Conservation (phyloP, 1,140 invertebrate species). For the Danaus melanippus region DNA sequence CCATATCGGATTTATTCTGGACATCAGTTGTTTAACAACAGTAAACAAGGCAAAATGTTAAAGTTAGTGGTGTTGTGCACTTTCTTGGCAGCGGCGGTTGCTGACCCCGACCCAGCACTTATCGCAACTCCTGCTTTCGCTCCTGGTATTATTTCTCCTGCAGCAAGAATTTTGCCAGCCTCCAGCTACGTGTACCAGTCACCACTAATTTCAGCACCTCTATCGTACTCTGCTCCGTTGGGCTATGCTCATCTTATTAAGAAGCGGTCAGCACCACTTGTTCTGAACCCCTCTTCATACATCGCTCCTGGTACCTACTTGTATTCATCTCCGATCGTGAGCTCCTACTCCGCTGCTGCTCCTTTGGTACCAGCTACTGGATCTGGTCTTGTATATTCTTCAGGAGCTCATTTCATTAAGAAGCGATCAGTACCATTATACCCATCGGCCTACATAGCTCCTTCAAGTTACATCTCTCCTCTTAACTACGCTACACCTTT, state of each 20-base stretch:
- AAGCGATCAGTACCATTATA: constrained; percentile 3
- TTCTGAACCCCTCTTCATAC: constrained; percentile 16
- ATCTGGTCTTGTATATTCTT: constrained; percentile 17
- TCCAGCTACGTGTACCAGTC: constrained; percentile 55
- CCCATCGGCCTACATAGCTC: not conserved
- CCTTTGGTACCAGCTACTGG: constrained; percentile 4
- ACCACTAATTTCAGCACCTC: constrained; percentile 32
- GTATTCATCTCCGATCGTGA: constrained; percentile 29
- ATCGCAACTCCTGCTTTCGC: constrained; percentile 49
- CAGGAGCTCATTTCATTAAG: constrained; percentile 40
- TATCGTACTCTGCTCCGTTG: constrained; percentile 32
- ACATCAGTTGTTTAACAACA: constrained; percentile 10
- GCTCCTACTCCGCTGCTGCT: no score
- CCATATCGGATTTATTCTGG: constrained; percentile 1
- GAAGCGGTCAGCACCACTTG: constrained; percentile 38
- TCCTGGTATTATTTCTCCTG: constrained; percentile 37
- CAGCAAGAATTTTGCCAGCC: constrained; percentile 44
- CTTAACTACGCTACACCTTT: constrained; percentile 1
- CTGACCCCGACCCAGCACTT: constrained; percentile 35
- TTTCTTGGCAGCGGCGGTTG: constrained; percentile 65
- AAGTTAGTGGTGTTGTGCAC: constrained; percentile 40
- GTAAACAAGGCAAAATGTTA: constrained; percentile 14
- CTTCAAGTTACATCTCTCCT: constrained; percentile 5
- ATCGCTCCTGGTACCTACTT: constrained; percentile 14
- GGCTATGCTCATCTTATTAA: constrained; percentile 46